Base-by-base conservation (phyloP, 2,888 invertebrate species). In the Coenonympha glycerion region DNA sequence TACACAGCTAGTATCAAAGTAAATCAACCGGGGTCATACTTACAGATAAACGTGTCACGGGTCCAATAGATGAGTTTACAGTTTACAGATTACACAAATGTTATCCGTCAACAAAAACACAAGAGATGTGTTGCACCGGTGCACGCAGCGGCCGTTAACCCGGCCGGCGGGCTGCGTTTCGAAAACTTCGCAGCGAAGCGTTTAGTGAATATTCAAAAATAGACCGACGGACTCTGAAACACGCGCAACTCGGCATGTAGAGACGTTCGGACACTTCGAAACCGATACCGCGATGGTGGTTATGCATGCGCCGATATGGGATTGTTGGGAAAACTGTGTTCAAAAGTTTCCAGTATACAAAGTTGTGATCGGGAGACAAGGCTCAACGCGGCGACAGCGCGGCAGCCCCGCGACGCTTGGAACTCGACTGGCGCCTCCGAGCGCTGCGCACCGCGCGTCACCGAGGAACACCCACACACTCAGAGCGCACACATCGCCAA, bases 201-300 rank as follows among this genome's bases (percentile, higher is more conserved):
- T 82, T 85, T 81, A 81, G 78, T 82, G 79, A 78, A 82, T 82
- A 86, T 83, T 85, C 86, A 85, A 85, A 87, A 87, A 87, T 87
- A 86, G 87, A 85, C 75, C 75, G 76, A 77, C 74, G 66, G 69
- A 71, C 68, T 71, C 62, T 69, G 67, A 70, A 66, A 73, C 76
- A 78, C 76, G 75, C 73, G 76, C 71, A 66, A 75, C 72, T 68
- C 65, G 71, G 69, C 64, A 68, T 61, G 53, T 57, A 63, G 54
- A 56, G 66, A 66, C 65, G 69, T 67, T 66, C 63, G 63, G 71
- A 71, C 70, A 71, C 67, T 65, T 62, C 64, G 61, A 62, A 68
- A 67, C 60, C 68, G 62, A 66, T 62, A 69, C 68, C 69, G 69
- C 36, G 64, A 66, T 64, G 68, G 64, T 68, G 62, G 45, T 45